phyloP scores from a whole-genome alignment of 2,113 vertebrate species.

The Heterotilapia buettikoferi region DNA sequence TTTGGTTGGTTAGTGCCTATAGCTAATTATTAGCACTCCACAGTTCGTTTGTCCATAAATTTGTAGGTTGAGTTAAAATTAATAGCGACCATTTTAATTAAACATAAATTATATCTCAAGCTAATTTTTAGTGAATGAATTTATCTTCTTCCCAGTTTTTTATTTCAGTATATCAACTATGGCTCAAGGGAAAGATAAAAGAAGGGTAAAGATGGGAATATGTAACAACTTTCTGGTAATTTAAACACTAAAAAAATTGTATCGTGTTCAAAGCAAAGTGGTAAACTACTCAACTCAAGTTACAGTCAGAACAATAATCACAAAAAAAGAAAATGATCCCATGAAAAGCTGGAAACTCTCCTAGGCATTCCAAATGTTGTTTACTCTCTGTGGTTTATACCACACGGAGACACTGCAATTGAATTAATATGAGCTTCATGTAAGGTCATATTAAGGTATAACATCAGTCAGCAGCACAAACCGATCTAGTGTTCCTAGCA shows the following conservation, averaged over 20 bases:
- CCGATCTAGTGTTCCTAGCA: background rate
- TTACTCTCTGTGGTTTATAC: background rate
- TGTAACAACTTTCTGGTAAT: background rate
- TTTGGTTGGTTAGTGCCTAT: background rate
- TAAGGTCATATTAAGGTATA: background rate
- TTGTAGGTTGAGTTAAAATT: background rate
- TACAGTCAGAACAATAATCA: background rate
- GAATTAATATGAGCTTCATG: background rate
- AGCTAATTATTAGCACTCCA: background rate
- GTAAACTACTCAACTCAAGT: background rate
- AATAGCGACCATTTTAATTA: background rate
- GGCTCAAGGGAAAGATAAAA: background rate
- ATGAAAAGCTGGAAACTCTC: background rate
- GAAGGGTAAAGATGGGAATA: background rate
- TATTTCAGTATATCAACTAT: background rate
- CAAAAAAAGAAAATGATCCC: background rate
- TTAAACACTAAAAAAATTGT: background rate
- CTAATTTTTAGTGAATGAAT: background rate
- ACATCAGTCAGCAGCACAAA: background rate
- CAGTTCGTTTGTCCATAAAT: background rate
- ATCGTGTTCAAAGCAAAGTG: background rate
- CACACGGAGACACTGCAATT: background rate
- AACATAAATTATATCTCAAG: background rate
- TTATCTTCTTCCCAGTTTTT: background rate
- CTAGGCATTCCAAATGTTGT: background rate